Conservation (phyloP, 2,888 invertebrate genomes). For the Linhomoeus sp. region DNA sequence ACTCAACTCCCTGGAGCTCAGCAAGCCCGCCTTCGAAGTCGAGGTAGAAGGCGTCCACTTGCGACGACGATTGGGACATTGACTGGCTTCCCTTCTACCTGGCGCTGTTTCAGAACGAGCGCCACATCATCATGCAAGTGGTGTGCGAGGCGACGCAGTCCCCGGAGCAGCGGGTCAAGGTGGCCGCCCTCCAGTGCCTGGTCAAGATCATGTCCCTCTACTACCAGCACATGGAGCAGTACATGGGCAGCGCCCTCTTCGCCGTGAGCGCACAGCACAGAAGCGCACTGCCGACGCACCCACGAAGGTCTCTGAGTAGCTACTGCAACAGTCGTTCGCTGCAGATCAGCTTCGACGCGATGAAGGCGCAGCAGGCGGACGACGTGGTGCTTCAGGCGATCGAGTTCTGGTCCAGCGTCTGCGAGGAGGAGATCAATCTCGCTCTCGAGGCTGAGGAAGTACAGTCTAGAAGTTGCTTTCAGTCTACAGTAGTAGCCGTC, state of each 20-base stretch:
- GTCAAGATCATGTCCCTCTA: conserved; percentile 94
- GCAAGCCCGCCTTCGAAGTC: conserved; percentile 90
- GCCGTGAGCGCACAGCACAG: conserved; percentile 46
- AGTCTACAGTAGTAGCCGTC: too few relatives aligned
- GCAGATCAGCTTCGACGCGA: conserved; percentile 87
- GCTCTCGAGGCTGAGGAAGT: conserved; percentile 72
- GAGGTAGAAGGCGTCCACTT: too few relatives aligned
- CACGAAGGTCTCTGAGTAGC: too few relatives aligned
- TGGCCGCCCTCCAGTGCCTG: conserved; percentile 89
- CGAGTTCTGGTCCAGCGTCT: conserved; percentile 99
- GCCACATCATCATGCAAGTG: conserved; percentile 98
- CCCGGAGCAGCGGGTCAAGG: conserved; percentile 67
- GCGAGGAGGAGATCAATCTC: conserved; percentile 94
- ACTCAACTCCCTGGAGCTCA: conserved; percentile 90
- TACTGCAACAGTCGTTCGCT: too few relatives aligned
- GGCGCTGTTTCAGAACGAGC: conserved; percentile 49
- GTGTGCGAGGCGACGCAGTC: conserved; percentile 97
- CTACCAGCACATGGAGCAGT: conserved; percentile 96
- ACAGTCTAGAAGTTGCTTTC: conserved; percentile 7
- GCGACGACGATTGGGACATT: too few relatives aligned
- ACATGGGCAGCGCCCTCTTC: conserved; percentile 92
- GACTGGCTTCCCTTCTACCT: too few relatives aligned
- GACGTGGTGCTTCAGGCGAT: conserved; percentile 69
- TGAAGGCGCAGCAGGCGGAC: conserved; percentile 88
- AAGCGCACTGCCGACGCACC: neutral